A percentile compares a stretch with the other conserved stretches of the same genome.
Conservation (phyloP, 37 sponge, comb jelly and placozoan species). For the Bolinopsis microptera region DNA sequence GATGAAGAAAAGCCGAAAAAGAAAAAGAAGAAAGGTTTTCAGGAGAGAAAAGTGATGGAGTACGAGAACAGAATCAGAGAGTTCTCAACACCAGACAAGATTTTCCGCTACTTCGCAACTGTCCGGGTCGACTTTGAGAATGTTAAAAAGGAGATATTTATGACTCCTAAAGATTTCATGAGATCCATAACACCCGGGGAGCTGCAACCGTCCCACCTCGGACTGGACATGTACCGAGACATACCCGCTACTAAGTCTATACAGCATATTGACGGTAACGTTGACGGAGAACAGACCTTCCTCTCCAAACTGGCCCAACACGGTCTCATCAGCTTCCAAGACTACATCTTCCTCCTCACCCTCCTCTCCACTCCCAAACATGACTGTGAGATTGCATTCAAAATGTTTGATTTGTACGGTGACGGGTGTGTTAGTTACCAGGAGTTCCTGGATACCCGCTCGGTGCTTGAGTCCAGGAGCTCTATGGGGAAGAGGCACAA, state of each 20-base stretch:
- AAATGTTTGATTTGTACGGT: slow-evolving; percentile 96
- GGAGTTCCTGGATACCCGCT: slow-evolving; percentile 70
- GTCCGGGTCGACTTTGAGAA: slow-evolving; percentile 49
- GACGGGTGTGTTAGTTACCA: slow-evolving; percentile 82
- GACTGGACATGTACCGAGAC: slow-evolving; percentile 55
- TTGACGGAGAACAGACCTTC: not conserved
- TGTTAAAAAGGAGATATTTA: slow-evolving; percentile 77
- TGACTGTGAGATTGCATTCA: slow-evolving; percentile 92
- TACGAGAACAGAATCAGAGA: slow-evolving; percentile 94
- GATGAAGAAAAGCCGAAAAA: slow-evolving; percentile 41
- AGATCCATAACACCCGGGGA: slow-evolving; percentile 88
- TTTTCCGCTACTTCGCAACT: slow-evolving; percentile 96
- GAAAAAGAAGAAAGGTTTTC: slow-evolving; percentile 72
- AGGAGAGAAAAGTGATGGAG: slow-evolving; percentile 80
- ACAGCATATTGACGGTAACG: not conserved
- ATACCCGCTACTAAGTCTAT: not conserved
- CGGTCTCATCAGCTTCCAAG: slow-evolving; percentile 68
- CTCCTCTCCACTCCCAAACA: slow-evolving; percentile 81
- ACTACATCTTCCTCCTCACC: slow-evolving; percentile 92
- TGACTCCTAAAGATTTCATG: slow-evolving; percentile 97
- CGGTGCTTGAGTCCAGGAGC: slow-evolving; percentile 32
- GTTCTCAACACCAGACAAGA: slow-evolving; percentile 96
- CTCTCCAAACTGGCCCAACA: slow-evolving; percentile 51
- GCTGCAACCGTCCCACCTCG: slow-evolving; percentile 80
- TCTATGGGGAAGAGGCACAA: slow-evolving; percentile 50